phyloP scores from a whole-genome alignment of 2,888 invertebrate species.

The Xiphydria camelus region DNA sequence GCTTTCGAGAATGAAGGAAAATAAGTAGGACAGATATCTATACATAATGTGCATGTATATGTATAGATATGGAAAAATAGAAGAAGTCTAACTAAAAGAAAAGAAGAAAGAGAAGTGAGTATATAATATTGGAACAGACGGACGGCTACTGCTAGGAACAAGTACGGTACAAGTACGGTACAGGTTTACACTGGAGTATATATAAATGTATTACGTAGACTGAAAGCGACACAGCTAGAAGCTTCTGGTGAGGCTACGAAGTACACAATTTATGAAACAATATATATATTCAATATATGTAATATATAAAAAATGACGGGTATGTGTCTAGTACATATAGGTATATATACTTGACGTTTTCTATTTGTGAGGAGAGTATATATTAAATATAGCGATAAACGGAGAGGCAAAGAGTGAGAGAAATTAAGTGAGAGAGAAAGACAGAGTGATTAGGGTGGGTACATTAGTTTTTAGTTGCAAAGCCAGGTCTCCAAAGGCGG shows the following conservation, averaged over 20 bases:
- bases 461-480: no score
- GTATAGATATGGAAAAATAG: not conserved
- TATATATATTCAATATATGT: constrained; percentile 16
- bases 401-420: not conserved
- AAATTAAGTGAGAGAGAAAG: not conserved
- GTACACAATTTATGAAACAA: constrained; percentile 16
- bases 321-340: constrained; percentile 4
- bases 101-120: constrained; percentile 19
- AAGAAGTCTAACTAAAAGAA: not conserved
- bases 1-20: no score
- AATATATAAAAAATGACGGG: not conserved
- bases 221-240: constrained; percentile 54
- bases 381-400: no score
- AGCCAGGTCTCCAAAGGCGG: no score
- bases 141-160: constrained; percentile 17
- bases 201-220: constrained; percentile 42
- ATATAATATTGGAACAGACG: constrained; percentile 22
- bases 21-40: no score
- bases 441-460: no score
- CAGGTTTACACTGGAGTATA: constrained; percentile 35
- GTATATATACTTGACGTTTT: constrained; percentile 7
- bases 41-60: not conserved
- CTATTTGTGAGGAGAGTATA: no score
- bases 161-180: constrained; percentile 29
- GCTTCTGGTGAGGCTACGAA: constrained; percentile 44